These are phyloP conservation scores for Oligia latruncula DNA, from an alignment of 2,888 invertebrate species.

Conservation along the genomic window DNA sequence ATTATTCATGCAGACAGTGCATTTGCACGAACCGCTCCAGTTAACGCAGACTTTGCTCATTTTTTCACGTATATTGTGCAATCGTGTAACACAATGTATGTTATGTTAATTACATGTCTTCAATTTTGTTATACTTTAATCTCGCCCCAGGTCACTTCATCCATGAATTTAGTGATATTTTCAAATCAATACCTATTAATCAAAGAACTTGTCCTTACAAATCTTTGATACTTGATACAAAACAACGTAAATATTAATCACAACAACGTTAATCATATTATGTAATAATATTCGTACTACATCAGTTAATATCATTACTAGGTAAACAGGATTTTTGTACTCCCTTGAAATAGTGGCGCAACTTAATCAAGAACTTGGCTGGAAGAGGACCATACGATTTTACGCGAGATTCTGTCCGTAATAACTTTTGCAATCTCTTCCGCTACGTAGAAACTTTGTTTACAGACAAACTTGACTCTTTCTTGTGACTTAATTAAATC, in stretches of 20 bases:
- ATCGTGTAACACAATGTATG: slow-evolving; percentile 46
- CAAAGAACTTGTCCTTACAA: not conserved
- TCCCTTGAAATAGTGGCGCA: slow-evolving; percentile 61
- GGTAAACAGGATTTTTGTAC: slow-evolving; percentile 1
- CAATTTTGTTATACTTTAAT: slow-evolving; percentile 41
- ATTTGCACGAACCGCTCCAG: slow-evolving; percentile 68
- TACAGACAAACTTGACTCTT: slow-evolving; percentile 62
- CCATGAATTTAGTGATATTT: not conserved
- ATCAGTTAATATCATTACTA: slow-evolving; percentile 13
- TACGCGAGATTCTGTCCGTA: slow-evolving; percentile 65
- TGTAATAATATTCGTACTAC: not conserved
- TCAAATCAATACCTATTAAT: not conserved
- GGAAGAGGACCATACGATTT: slow-evolving; percentile 63
- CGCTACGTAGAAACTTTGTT: slow-evolving; percentile 67
- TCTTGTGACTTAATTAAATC: slow-evolving; percentile 45
- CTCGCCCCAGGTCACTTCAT: slow-evolving; percentile 11
- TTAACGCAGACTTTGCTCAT: slow-evolving; percentile 65
- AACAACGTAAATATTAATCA: not conserved
- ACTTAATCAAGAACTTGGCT: slow-evolving; percentile 75
- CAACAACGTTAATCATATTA: not conserved
- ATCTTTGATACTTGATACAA: not conserved
- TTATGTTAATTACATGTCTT: slow-evolving; percentile 39
- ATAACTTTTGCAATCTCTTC: slow-evolving; percentile 77
- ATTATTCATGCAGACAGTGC: slow-evolving; percentile 65
- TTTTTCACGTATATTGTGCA: slow-evolving; percentile 63